Evolutionary conservation across 2,888 invertebrate genomes (phyloP).

Genomic region (Lampropteryx suffumata): DNA sequence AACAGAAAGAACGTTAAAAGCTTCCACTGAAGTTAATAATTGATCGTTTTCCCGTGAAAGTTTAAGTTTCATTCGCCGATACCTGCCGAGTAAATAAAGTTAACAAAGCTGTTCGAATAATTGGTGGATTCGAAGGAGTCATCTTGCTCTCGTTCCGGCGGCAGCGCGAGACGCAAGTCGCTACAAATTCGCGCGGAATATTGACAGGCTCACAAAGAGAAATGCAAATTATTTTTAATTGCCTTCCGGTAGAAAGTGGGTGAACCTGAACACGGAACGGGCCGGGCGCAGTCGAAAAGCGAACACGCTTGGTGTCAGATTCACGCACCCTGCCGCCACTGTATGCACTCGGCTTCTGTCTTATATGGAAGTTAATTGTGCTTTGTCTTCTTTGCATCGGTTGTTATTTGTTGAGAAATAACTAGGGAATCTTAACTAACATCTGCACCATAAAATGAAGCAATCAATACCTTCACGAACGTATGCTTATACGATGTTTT

Average conservation of each 20-base stretch:
- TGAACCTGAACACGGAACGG: constrained; percentile 69
- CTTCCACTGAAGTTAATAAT: constrained; percentile 9
- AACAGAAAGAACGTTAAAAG: too few relatives aligned
- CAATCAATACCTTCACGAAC: too few relatives aligned
- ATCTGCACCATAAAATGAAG: too few relatives aligned
- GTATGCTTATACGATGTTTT: too few relatives aligned
- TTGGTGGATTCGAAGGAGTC: constrained; percentile 34
- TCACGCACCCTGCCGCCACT: constrained; percentile 31
- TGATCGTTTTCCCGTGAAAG: constrained; percentile 18
- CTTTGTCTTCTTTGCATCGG: too few relatives aligned
- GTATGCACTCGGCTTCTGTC: not conserved
- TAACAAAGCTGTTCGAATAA: constrained; percentile 32
- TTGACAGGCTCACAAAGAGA: constrained; percentile 66
- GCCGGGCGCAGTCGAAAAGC: constrained; percentile 63
- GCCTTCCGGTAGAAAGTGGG: constrained; percentile 80
- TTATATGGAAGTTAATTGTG: too few relatives aligned
- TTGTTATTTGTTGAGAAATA: too few relatives aligned
- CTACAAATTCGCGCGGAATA: constrained; percentile 52
- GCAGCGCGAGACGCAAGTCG: constrained; percentile 12
- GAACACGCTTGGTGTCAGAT: constrained; percentile 42
- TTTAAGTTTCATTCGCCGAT: constrained; percentile 17
- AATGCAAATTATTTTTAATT: constrained; percentile 80
- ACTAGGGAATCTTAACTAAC: too few relatives aligned
- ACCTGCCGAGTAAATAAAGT: constrained; percentile 13
- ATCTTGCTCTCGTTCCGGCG: constrained; percentile 40